phyloP scores from a whole-genome alignment of 1,140 invertebrate species.

The Pseudomyrmex cubaensis region DNA sequence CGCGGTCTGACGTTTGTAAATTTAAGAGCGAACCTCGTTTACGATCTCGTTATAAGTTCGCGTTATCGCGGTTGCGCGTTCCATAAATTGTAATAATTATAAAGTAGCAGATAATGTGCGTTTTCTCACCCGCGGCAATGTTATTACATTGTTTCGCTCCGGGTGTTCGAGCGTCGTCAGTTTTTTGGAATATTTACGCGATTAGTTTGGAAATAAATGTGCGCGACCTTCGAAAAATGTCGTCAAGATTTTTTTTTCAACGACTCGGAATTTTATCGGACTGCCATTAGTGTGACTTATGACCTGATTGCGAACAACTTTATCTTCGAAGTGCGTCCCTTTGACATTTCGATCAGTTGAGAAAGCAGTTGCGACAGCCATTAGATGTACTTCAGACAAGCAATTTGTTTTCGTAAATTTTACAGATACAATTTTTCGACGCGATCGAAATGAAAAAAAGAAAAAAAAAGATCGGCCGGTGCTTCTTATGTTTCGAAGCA shows the following conservation, averaged over 20 bases:
- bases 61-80: background rate
- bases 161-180: background rate
- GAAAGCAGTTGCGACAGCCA: background rate
- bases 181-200: background rate
- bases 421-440: no score
- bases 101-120: background rate
- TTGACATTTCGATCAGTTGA: background rate
- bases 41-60: constrained; percentile 16
- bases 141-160: background rate
- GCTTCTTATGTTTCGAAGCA: no score
- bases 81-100: constrained; percentile 40
- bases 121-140: background rate
- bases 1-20: background rate
- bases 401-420: background rate
- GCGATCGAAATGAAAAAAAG: background rate
- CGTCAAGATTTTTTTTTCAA: no score
- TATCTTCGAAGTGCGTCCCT: no score
- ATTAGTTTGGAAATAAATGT: background rate
- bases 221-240: no score
- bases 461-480: constrained; percentile 1
- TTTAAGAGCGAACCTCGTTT: constrained; percentile 37
- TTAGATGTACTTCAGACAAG: background rate
- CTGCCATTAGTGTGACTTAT: no score
- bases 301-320: no score
- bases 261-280: no score